Conservation (phyloP, 2,113 vertebrate genomes). For the Myocastor coypus region DNA sequence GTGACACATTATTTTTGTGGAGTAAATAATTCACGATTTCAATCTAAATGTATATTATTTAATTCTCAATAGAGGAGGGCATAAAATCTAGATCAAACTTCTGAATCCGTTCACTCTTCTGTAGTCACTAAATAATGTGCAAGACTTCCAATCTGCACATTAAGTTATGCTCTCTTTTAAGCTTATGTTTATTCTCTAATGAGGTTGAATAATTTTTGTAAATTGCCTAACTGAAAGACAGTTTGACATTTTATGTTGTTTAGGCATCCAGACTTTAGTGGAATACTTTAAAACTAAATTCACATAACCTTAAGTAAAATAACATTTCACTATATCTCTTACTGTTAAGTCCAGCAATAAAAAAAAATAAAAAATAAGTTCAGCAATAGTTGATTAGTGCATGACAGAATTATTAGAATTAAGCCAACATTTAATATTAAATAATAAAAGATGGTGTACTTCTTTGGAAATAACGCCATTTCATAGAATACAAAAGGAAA, state of each 20-base stretch:
- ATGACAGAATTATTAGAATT: background rate
- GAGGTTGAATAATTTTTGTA: background rate
- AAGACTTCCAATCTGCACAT: slow-evolving; percentile 28
- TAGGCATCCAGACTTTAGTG: background rate
- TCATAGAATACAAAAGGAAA: background rate
- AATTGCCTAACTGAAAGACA: slow-evolving; percentile 15
- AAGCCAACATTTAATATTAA: background rate
- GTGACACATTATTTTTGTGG: background rate
- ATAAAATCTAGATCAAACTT: background rate
- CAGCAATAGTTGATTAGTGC: slow-evolving; percentile 14
- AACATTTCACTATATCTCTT: background rate
- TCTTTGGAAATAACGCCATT: background rate
- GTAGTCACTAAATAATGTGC: background rate
- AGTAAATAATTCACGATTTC: slow-evolving; percentile 1
- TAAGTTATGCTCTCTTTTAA: background rate
- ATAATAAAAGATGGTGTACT: background rate
- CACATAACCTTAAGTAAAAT: background rate
- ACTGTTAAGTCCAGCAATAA: too few relatives aligned
- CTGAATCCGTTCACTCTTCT: background rate
- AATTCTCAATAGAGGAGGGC: background rate
- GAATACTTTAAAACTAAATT: background rate
- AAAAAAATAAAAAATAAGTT: too few relatives aligned
- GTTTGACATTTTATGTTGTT: slow-evolving; percentile 19
- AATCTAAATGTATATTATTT: background rate
- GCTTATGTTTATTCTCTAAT: background rate